Conservation (phyloP, 1,140 invertebrate species). For the Drosophila suzukii region DNA sequence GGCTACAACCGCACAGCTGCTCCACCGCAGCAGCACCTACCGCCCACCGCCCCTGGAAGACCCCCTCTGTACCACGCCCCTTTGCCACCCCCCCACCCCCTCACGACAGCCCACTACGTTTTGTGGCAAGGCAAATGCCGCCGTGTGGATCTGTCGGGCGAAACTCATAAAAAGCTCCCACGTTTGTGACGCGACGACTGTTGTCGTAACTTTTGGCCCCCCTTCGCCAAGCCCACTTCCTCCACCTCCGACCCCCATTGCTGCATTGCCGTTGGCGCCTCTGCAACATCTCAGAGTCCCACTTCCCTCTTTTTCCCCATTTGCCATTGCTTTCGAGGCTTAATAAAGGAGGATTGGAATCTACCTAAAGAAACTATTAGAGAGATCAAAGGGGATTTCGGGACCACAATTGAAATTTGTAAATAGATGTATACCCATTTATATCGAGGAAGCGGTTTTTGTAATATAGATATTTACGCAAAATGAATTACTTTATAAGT, state of each 20-base stretch:
- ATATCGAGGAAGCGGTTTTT: too few species aligned
- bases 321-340: slow-evolving; percentile 5
- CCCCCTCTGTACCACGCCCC: not conserved
- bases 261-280: slow-evolving; percentile 51
- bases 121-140: slow-evolving; percentile 49
- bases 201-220: slow-evolving; percentile 63
- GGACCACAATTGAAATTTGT: slow-evolving; percentile 1
- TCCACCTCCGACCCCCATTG: slow-evolving; percentile 4
- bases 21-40: slow-evolving; percentile 9
- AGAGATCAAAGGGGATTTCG: slow-evolving; percentile 11
- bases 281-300: slow-evolving; percentile 9
- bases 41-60: not conserved
- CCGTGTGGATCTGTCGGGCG: slow-evolving; percentile 49
- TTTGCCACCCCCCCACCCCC: not conserved
- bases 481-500: too few species aligned
- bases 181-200: slow-evolving; percentile 62
- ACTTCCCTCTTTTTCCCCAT: not conserved
- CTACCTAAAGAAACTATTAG: not conserved
- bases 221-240: not conserved
- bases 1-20: slow-evolving; percentile 39
- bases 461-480: too few species aligned
- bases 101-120: slow-evolving; percentile 54
- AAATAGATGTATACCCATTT: not conserved
- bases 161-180: slow-evolving; percentile 76
- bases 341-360: not conserved